Base-by-base conservation (phyloP, 2,888 invertebrate species). In the Beris chalybata region DNA sequence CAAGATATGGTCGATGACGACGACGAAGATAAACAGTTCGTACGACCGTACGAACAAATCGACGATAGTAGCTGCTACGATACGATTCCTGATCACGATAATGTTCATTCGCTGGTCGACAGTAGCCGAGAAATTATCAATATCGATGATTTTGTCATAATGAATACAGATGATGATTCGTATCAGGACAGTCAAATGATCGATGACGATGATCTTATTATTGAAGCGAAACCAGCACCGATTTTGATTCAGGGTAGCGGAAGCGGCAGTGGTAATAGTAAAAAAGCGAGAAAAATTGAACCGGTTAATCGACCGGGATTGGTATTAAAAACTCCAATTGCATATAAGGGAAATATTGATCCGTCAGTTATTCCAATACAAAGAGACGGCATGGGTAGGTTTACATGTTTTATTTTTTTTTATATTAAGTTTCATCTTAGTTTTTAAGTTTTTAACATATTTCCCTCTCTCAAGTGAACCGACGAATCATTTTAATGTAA, bases 301-400 rank as follows among this genome's bases (percentile, higher is more conserved):
- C 89, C 89, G 47, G 86, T 90, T 55, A 88, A 87, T 77, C 87
- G 89, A 79, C 90, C 90, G 64, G 89, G 88, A 64, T 82, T 90
- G 69, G 88, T 89, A 74, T 80, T 90, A 71, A 89, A 90, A 79
- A 89, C 89, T 70, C 90, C 90, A 67, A 90, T 90, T 71, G 90
- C 90, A 58, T 90, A 90, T 81, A 88, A 89, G 77, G 87, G 89
- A 74, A 88, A 89, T 78, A 89, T 89, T 65, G 92, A 93, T 83
- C 86, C 92, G 69, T 90, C 91, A 71, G 91, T 93, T 75, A 89
- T 94, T 81, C 93, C 94, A 64, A 89, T 94, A 76, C 88, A 89
- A 80, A 92, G 90, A 81, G 92, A 93, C 80, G 93, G 91, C 81
- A 93, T 93, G 84, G 93, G 93, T 93, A 83, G 86, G 87, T 81